Evolutionary conservation across 2,888 invertebrate genomes (phyloP), one percentile per base, ranked within the genome.

Genomic region (Gasteruption jaculator): DNA sequence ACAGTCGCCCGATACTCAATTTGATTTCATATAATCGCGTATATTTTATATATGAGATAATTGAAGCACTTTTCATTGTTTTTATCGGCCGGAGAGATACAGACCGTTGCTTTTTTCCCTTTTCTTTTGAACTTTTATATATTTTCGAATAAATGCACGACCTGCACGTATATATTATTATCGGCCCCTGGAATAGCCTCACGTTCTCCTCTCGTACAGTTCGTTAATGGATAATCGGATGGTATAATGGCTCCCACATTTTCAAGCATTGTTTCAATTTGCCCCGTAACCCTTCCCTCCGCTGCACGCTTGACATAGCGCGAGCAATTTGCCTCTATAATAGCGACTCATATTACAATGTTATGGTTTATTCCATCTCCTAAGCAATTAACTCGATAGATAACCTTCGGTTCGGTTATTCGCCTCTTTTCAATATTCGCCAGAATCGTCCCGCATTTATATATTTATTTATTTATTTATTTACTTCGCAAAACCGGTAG

Each of bases 231-330:
- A 52, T 56, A 58, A 61, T 46, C 59, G 50, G 53, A 52, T 53
- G 43, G 36, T 38, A 42, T 48, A 56, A 53, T 54, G 41, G 45
- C 40, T 45, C 40, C 43, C 43, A 45, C 52, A 45, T 52, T 58
- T 60, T 56, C 57, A 45, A 44, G 50, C 50, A 58, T 61, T 58
- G 54, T 58, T 58, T 55, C 57, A 54, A 54, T 58, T 56, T 56
- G 50, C 52, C 48, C 38, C 43, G 43, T 46, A 49, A 45, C 41
- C 47, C 44, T n/a, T n/a, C n/a, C 14, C 34, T 30, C 44, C 45
- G 41, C 36, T 45, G 43, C 12, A 21, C 21, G 18, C 27, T 20
- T 15, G 21, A 10, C 27, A 47, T 40, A 43, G 42, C 48, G 49
- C 49, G 51, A 51, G 57, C 54, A 57, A 58, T 58, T 58, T 53